Evolutionary conservation across 2,888 invertebrate genomes (phyloP), one percentile per base, ranked within the genome.

Genomic region (Margaritifera margaritifera): DNA sequence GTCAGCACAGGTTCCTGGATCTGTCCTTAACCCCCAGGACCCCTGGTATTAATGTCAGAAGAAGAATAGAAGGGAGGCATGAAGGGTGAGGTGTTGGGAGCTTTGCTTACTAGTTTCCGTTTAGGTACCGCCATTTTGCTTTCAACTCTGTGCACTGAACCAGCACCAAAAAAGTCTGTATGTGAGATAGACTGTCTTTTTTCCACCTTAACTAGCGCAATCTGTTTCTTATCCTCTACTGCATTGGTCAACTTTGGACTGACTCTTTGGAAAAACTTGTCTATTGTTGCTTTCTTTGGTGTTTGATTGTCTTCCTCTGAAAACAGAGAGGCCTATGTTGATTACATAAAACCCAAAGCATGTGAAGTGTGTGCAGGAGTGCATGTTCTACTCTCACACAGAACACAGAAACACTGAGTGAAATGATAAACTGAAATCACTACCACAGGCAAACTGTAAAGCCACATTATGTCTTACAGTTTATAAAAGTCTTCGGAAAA

Each of bases 111-210:
- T 15, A 42, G 42, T 76, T 79, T 80, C 27, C 80, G 61, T 69
- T 82, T 80, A 15, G 67, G 69, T 52, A 68, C 71, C n/a, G 71
- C 74, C 1, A 70, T 63, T 61, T 78, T 75, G 64, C 81, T 76
- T 27, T 86, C 83, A 15, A 75, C 80, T 69, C 86, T 73, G 20
- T 84, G 80, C 0, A 86, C 81, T 1, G 81, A 66, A 0, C 79
- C 77, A 18, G 71, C 63, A 8, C 88, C 87, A 77, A 88, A 88
- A 77, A 88, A 88, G 74, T 86, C 87, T 11, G 74, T 56, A 1
- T 73, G 81, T 72, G 66, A 82, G n/a, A 86, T 80, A 19, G 74
- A 71, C 20, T 71, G 74, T 54, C 74, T 76, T 57, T 73, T 68
- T 42, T 70, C 67, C 53, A 18, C n/a, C 11, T 64, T 42, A 42